phyloP scores from a whole-genome alignment of 2,113 vertebrate species.

The Alosa alosa region DNA sequence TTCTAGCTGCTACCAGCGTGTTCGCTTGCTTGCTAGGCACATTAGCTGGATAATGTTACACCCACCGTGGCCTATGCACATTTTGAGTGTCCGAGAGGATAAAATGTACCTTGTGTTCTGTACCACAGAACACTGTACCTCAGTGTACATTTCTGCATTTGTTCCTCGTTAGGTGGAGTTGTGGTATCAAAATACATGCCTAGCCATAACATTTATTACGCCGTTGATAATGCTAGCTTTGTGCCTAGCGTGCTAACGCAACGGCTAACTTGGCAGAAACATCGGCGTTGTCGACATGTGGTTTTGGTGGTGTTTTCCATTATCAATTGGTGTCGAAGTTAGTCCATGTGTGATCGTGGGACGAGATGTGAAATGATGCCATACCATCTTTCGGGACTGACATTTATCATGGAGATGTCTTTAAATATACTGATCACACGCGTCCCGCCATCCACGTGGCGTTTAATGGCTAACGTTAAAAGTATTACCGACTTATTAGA shows the following conservation, averaged over 20 bases:
- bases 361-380: constrained; percentile 70
- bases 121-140: background rate
- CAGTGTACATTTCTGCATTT: background rate
- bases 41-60: background rate
- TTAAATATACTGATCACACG: constrained; percentile 62
- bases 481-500: too few relatives aligned
- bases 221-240: background rate
- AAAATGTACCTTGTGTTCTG: background rate
- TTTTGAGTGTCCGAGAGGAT: background rate
- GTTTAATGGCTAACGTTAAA: background rate
- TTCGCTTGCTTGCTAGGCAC: background rate
- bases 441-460: constrained; percentile 31
- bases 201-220: background rate
- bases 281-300: background rate
- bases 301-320: background rate
- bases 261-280: background rate
- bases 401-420: constrained; percentile 61
- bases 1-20: background rate
- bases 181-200: background rate
- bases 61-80: background rate
- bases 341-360: constrained; percentile 22
- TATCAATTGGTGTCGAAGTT: background rate
- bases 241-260: background rate
- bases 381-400: constrained; percentile 76
- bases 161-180: background rate